Percentiles rank a stretch among this genome's conserved stretches.
phyloP scores from a whole-genome alignment of 1,140 invertebrate genomes.

The Temnothorax curvispinosus region DNA sequence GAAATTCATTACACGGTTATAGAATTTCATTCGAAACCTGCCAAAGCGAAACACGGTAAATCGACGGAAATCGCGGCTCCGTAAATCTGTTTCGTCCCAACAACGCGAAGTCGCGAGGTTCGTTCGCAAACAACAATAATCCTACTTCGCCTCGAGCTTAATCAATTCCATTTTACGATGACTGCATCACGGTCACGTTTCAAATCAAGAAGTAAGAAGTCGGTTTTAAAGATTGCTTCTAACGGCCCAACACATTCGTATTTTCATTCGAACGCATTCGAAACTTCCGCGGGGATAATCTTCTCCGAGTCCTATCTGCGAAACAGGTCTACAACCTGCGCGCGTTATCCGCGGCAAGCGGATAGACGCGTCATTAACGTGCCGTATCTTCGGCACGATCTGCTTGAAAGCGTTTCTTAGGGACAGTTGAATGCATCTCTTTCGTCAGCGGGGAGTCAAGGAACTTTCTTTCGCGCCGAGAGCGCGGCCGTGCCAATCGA shows the following conservation, averaged over 20 bases:
- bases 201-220: not conserved
- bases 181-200: not conserved
- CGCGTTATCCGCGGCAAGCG: not conserved
- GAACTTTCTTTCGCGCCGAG: constrained; percentile 50
- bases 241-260: not conserved
- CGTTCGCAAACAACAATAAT: not conserved
- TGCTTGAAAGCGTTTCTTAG: constrained; percentile 18
- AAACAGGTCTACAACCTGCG: constrained; percentile 15
- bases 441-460: constrained; percentile 36
- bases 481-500: constrained; percentile 43
- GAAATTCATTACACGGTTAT: constrained; percentile 46
- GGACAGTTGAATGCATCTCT: constrained; percentile 33
- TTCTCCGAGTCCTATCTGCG: not conserved
- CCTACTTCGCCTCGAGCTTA: not conserved
- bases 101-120: not conserved
- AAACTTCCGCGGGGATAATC: not conserved
- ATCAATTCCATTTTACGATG: not conserved
- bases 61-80: constrained; percentile 3
- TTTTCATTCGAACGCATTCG: not conserved
- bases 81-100: not conserved
- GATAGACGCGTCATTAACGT: constrained; percentile 41
- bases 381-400: constrained; percentile 38
- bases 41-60: constrained; percentile 10
- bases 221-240: not conserved
- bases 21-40: constrained; percentile 25